A percentile compares a stretch with the other conserved stretches of the same genome.
These are phyloP conservation scores for Drosophila nannoptera DNA, from an alignment of 1,140 invertebrate species.

Conservation along the genomic window DNA sequence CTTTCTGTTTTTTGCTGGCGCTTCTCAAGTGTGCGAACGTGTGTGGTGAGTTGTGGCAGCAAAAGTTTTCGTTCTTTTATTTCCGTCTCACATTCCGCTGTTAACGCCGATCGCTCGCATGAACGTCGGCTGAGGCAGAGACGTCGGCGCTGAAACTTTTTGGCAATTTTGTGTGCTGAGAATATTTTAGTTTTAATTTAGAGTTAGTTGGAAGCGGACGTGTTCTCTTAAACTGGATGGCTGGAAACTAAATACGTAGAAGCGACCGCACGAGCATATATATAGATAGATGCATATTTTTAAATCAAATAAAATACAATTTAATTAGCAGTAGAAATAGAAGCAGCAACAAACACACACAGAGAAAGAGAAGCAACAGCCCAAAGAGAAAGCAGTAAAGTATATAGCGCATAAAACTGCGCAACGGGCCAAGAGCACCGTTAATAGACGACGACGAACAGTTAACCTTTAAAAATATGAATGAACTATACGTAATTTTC, in stretches of 20 bases:
- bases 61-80: conserved; percentile 69
- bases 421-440: conserved; percentile 3
- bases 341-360: conserved; percentile 25
- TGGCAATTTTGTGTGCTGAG: conserved; percentile 65
- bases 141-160: conserved; percentile 46
- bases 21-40: not conserved
- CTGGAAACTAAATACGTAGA: conserved; percentile 73
- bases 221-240: conserved; percentile 78
- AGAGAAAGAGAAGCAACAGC: conserved; percentile 3
- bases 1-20: conserved; percentile 12
- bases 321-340: conserved; percentile 65
- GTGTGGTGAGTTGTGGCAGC: conserved; percentile 58
- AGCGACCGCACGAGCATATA: conserved; percentile 69
- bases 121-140: conserved; percentile 21
- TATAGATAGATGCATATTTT: conserved; percentile 67
- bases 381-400: conserved; percentile 38
- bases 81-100: conserved; percentile 60
- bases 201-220: conserved; percentile 78
- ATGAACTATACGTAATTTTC: conserved; percentile 24
- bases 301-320: conserved; percentile 68
- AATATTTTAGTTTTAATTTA: conserved; percentile 76
- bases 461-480: not conserved
- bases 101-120: conserved; percentile 49
- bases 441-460: not conserved
- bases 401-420: conserved; percentile 26